Percentiles rank a stretch among this genome's conserved stretches.
Conservation (phyloP, 1,140 invertebrate species). For the Coptotermes formosanus region DNA sequence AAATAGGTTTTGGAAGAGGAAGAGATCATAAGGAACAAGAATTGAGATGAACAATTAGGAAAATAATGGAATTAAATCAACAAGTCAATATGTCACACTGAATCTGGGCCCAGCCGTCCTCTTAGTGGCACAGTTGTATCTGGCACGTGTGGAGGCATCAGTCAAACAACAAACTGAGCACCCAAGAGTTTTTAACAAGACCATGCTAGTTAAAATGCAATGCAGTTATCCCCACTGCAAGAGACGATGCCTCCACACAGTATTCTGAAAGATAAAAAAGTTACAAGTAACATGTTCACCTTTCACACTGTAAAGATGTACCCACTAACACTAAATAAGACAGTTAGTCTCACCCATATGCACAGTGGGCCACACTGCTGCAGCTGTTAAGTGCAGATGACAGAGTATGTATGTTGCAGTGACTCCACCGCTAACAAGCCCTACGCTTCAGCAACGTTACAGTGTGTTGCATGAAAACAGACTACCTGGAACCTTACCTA, state of each 20-base stretch:
- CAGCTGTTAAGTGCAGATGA: neutral
- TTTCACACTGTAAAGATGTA: neutral
- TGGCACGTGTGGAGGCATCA: slow-evolving; percentile 25
- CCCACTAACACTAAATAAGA: neutral
- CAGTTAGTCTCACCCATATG: neutral
- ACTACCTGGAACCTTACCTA: slow-evolving; percentile 12
- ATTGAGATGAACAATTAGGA: neutral
- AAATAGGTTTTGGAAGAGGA: slow-evolving; percentile 5
- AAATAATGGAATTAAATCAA: neutral
- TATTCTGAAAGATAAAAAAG: slow-evolving; percentile 23
- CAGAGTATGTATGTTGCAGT: neutral
- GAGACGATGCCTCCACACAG: slow-evolving; percentile 16
- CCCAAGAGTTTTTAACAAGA: too few species aligned
- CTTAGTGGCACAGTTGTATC: slow-evolving; percentile 28
- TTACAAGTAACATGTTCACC: neutral
- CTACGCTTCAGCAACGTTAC: slow-evolving; percentile 29
- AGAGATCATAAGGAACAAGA: neutral
- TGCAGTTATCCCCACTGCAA: too few species aligned
- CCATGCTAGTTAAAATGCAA: too few species aligned
- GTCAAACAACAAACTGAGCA: neutral
- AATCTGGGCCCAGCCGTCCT: slow-evolving; percentile 27
- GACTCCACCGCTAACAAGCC: slow-evolving; percentile 39
- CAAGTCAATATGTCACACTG: neutral
- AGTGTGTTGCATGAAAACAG: too few species aligned
- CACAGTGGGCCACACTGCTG: neutral